phyloP scores from a whole-genome alignment of 2,888 invertebrate genomes.

The Macrosiphum euphorbiae region DNA sequence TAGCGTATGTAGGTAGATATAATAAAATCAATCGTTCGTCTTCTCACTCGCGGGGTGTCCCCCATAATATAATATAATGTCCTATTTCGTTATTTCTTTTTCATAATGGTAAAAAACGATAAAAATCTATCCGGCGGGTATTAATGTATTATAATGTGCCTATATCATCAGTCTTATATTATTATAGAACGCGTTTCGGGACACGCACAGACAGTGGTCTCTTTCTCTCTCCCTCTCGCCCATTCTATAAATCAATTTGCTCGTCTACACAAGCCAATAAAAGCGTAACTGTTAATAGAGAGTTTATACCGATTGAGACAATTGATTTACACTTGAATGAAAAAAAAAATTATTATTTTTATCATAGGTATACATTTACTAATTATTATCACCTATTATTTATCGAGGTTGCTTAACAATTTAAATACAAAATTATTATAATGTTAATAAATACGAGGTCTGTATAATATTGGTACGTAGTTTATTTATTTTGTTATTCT shows the following conservation, averaged over 20 bases:
- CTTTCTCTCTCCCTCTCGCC: not conserved
- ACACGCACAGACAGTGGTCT: not conserved
- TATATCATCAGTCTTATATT: not conserved
- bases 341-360: not conserved
- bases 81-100: not conserved
- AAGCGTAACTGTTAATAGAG: not conserved
- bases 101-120: not conserved
- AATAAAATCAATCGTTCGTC: constrained; percentile 8
- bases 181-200: not conserved
- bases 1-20: not conserved
- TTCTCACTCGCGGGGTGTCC: constrained; percentile 20
- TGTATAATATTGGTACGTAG: not conserved
- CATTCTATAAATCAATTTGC: not conserved
- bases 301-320: not conserved
- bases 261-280: not conserved
- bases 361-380: not conserved
- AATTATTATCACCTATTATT: not conserved
- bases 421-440: not conserved
- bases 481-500: not conserved
- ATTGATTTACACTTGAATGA: constrained; percentile 13
- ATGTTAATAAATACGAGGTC: not conserved
- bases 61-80: not conserved
- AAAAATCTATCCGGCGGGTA: constrained; percentile 22
- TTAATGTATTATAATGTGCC: not conserved
- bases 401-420: not conserved